phyloP scores from a whole-genome alignment of 2,797 vertebrate species.

The Buphagus erythrorhynchus region DNA sequence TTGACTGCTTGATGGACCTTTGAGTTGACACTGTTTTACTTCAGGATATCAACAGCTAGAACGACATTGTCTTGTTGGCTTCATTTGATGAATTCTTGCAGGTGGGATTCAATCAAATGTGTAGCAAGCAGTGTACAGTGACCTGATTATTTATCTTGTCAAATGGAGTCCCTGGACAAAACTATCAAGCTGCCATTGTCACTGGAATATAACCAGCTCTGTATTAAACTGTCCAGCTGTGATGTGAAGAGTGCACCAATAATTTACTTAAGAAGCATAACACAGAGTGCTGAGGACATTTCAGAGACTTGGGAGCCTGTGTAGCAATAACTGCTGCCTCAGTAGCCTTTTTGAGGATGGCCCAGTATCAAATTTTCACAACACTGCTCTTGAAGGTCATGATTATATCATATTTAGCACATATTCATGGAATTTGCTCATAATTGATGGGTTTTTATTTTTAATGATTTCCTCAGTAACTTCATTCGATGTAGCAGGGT shows the following conservation, averaged over 20 bases:
- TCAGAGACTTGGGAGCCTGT: neutral
- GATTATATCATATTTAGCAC: neutral
- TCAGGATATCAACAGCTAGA: neutral
- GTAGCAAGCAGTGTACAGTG: neutral
- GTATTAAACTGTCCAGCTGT: neutral
- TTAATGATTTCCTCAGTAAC: neutral
- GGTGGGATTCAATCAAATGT: neutral
- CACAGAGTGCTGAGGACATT: neutral
- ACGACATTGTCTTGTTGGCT: neutral
- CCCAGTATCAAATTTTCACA: neutral
- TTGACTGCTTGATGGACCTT: neutral
- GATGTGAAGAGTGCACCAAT: neutral
- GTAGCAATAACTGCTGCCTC: neutral
- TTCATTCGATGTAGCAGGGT: neutral
- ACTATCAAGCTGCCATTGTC: neutral
- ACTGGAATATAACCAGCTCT: neutral
- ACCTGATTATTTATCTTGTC: conserved; percentile 30
- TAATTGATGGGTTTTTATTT: neutral
- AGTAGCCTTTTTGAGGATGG: neutral
- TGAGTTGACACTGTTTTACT: neutral
- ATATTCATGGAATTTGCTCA: neutral
- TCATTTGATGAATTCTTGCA: conserved; percentile 13
- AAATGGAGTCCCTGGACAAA: conserved; percentile 6
- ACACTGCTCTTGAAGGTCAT: neutral
- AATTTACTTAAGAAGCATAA: neutral